Conservation (phyloP, 2,888 invertebrate genomes). For the Dinocampus coccinellae region DNA sequence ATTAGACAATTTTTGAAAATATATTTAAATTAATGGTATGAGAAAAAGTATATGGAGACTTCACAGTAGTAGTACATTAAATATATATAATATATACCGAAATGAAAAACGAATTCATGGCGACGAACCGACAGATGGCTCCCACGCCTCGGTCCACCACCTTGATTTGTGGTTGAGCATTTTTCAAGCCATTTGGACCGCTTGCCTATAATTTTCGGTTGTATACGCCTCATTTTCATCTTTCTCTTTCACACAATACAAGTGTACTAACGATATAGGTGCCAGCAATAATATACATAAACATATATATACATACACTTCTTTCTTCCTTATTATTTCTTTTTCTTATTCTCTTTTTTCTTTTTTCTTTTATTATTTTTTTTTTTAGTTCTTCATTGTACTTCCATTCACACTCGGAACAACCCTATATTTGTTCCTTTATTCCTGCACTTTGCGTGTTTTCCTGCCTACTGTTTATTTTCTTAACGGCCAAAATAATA, state of each 20-base stretch:
- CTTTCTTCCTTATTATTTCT: constrained; percentile 13
- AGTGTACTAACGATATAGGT: neutral
- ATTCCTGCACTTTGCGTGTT: constrained; percentile 13
- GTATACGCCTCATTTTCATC: constrained; percentile 20
- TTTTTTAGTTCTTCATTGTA: no score
- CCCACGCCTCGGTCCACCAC: constrained; percentile 53
- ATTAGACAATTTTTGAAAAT: constrained; percentile 21
- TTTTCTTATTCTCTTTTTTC: constrained; percentile 10
- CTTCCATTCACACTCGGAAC: neutral
- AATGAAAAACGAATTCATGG: constrained; percentile 3
- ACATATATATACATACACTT: no score
- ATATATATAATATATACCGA: neutral
- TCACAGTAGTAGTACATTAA: neutral
- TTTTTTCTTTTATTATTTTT: constrained; percentile 23
- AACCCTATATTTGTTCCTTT: constrained; percentile 14
- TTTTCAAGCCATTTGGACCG: constrained; percentile 67
- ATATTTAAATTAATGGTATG: constrained; percentile 26
- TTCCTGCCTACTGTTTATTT: constrained; percentile 49
- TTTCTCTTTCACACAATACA: neutral
- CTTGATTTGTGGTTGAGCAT: constrained; percentile 68
- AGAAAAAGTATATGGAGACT: no score
- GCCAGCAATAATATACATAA: constrained; percentile 3
- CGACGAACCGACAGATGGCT: constrained; percentile 54
- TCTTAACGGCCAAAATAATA: constrained; percentile 66
- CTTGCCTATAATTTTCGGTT: constrained; percentile 57